Percentiles rank a stretch among this genome's conserved stretches.
Evolutionary conservation across 2,888 invertebrate genomes (phyloP).

Genomic region (Alloscopus bannaensis): DNA sequence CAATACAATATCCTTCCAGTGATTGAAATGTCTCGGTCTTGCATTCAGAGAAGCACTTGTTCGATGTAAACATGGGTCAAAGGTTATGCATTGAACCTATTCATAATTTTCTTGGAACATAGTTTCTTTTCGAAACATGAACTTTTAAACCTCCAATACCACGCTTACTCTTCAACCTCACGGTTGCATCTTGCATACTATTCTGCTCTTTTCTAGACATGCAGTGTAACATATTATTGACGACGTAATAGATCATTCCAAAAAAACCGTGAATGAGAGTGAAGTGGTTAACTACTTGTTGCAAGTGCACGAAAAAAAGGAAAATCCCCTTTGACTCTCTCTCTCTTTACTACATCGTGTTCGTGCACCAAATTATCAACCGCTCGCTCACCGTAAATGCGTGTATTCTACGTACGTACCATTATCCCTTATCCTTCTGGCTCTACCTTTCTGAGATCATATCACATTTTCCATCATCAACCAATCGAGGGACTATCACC

Average conservation of each 20-base stretch:
- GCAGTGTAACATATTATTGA: slow-evolving; percentile 24
- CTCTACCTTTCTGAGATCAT: slow-evolving; percentile 4
- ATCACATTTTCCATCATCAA: slow-evolving; percentile 21
- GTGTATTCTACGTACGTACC: too few species aligned
- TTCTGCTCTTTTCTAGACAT: slow-evolving; percentile 19
- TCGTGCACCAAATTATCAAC: slow-evolving; percentile 37
- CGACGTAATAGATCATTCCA: background rate
- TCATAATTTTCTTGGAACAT: slow-evolving; percentile 43
- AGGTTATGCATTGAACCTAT: slow-evolving; percentile 55
- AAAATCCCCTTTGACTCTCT: slow-evolving; percentile 8
- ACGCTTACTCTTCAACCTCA: slow-evolving; percentile 3
- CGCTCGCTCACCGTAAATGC: background rate
- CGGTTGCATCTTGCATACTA: background rate
- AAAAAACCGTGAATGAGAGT: slow-evolving; percentile 40
- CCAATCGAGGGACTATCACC: slow-evolving; percentile 22
- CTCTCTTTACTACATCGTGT: too few species aligned
- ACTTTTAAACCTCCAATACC: too few species aligned
- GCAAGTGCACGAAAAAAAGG: slow-evolving; percentile 3
- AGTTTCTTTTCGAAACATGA: slow-evolving; percentile 16
- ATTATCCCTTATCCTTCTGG: background rate
- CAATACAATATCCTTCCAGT: too few species aligned
- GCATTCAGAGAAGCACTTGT: slow-evolving; percentile 42
- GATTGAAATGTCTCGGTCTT: slow-evolving; percentile 57
- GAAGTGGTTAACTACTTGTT: slow-evolving; percentile 42
- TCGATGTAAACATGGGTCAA: slow-evolving; percentile 56